These are phyloP conservation scores for Drosophila leonis DNA, from an alignment of 2,888 invertebrate genomes.

Conservation along the genomic window DNA sequence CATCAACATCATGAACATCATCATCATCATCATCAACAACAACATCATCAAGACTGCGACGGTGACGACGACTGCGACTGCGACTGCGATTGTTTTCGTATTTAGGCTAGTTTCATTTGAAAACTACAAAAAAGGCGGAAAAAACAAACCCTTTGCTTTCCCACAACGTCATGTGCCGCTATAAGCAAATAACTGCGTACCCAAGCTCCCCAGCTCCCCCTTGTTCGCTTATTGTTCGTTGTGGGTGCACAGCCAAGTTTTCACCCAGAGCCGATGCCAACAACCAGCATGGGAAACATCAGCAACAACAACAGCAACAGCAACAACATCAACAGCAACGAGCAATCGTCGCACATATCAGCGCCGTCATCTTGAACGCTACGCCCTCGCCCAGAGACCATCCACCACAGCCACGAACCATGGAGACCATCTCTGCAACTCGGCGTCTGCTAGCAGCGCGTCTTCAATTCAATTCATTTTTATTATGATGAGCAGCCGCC, in stretches of 20 bases:
- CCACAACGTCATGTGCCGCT: conserved; percentile 71
- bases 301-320: conserved; percentile 25
- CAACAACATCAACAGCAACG: conserved; percentile 19
- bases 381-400: conserved; percentile 54
- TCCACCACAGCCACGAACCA: conserved; percentile 10
- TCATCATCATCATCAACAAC: not conserved
- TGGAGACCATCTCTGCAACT: conserved; percentile 29
- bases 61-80: conserved; percentile 10
- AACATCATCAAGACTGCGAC: conserved; percentile 28
- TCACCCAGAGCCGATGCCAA: conserved; percentile 57
- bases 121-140: conserved; percentile 30
- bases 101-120: conserved; percentile 56
- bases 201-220: not conserved
- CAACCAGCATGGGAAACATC: conserved; percentile 74
- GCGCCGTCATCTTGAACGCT: conserved; percentile 62
- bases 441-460: conserved; percentile 27
- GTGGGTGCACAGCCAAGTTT: conserved; percentile 59
- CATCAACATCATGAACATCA: conserved; percentile 6
- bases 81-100: conserved; percentile 47
- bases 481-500: conserved; percentile 76
- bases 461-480: conserved; percentile 78
- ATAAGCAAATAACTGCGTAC: conserved; percentile 62
- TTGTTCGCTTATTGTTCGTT: conserved; percentile 46
- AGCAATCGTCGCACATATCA: conserved; percentile 65
- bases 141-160: conserved; percentile 67